Evolutionary conservation across 2,888 invertebrate species (phyloP).

Genomic region (Podabrus alpinus): DNA sequence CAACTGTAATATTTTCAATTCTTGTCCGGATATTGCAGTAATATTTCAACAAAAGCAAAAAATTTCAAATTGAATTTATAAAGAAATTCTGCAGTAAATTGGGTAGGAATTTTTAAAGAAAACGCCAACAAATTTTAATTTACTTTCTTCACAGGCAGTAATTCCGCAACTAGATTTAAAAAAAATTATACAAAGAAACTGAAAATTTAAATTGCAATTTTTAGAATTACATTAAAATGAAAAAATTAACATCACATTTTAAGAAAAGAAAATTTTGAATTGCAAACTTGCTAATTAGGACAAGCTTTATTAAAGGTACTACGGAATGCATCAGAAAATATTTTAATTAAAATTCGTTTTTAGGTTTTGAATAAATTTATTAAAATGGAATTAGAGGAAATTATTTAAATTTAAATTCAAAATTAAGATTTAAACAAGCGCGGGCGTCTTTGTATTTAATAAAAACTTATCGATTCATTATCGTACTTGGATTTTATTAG

Average conservation of each 20-base stretch:
- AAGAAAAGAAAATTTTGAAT: neutral
- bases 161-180: neutral
- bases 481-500: neutral
- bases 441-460: no score
- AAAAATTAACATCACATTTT: no score
- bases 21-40: neutral
- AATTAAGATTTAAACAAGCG: neutral
- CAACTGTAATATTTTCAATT: neutral
- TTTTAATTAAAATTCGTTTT: neutral
- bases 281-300: neutral
- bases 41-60: neutral
- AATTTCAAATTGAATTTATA: neutral
- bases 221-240: no score
- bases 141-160: neutral
- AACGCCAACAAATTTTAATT: neutral
- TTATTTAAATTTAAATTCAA: neutral
- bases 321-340: neutral
- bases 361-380: neutral
- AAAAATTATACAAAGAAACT: neutral
- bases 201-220: neutral
- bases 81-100: neutral
- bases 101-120: neutral
- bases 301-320: neutral
- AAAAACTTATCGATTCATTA: no score
- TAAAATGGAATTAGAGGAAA: neutral